A percentile compares a stretch with the other conserved stretches of the same genome.
Conservation (phyloP, 2,888 invertebrate species). For the Agelastica alni region DNA sequence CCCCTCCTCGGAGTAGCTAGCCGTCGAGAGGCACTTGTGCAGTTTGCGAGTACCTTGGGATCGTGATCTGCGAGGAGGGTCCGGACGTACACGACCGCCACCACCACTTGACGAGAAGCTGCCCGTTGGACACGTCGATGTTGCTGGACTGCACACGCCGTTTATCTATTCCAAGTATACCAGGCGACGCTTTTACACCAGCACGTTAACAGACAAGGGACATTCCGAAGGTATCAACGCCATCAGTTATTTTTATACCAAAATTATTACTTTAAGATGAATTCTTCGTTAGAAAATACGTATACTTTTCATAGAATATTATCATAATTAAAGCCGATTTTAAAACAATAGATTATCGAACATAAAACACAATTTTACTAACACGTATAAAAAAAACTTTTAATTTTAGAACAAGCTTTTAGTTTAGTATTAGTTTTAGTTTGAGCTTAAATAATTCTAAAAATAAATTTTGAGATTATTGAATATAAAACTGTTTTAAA, state of each 20-base stretch:
- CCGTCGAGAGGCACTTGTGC: slow-evolving; percentile 89
- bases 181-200: slow-evolving; percentile 47
- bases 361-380: no score
- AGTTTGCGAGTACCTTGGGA: slow-evolving; percentile 95
- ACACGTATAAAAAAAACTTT: no score
- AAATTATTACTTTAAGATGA: no score
- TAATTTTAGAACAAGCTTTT: no score
- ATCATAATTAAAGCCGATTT: no score
- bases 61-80: slow-evolving; percentile 78
- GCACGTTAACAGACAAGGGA: slow-evolving; percentile 30
- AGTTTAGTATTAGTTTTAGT: no score
- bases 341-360: no score
- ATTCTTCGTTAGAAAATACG: no score
- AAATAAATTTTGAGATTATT: no score
- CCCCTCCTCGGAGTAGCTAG: slow-evolving; percentile 78
- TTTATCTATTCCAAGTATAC: slow-evolving; percentile 67
- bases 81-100: slow-evolving; percentile 57
- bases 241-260: slow-evolving; percentile 18
- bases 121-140: slow-evolving; percentile 60
- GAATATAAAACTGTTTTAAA: no score
- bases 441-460: no score
- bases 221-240: slow-evolving; percentile 29
- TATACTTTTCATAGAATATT: no score
- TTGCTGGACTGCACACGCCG: slow-evolving; percentile 76
- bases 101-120: slow-evolving; percentile 38